Base-by-base conservation (phyloP, 1,140 invertebrate genomes). In the Apis dorsata region DNA sequence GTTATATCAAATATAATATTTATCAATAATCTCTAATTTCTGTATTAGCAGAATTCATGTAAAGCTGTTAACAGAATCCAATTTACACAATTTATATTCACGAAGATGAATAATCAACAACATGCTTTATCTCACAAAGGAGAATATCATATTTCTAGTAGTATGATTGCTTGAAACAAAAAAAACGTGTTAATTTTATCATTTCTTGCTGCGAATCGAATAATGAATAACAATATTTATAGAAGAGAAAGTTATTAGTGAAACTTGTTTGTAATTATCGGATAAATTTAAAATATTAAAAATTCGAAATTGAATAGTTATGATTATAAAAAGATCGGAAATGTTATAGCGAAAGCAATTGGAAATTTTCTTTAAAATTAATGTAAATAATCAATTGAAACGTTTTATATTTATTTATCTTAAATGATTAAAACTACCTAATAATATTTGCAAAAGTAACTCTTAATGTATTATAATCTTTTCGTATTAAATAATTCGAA, bases 31-130 rank as follows among this genome's bases (percentile, higher is more conserved):
- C 34, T 34, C 2, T 34, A 81, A 85, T 81, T 78, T 84, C 80
- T 49, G 63, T 70, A 53, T 85, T 87, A 62, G 34, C 53, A 60
- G 34, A 60, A 81, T 85, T 84, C 77, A 72, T 19, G 65, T 53
- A 77, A 53, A 44, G 17, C 24, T 11, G 19, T 2, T 2, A 9
- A 11, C 17, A 12, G 19, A 62, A 81, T 66, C 57, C 63, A 55
- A 81, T 63, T 74, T 68, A 28, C 28, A 12, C 24, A 24, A 24
- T 44, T 11, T n/a, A 51, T 7, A 55, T 1, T 55, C 62, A 15
- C 55, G 49, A 69, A 59, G 4, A 69, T 53, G 51, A 57, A 63
- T 65, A 66, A n/a, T 65, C 57, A 12, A 53, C 28, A 57, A 51
- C 21, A 49, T 10, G 24, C 24, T 65, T 74, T 5, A 1, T 2